Percentiles rank a stretch among this genome's conserved stretches.
Evolutionary conservation across 2,888 invertebrate species (phyloP).

Genomic region (Meiosimyza decipiens): DNA sequence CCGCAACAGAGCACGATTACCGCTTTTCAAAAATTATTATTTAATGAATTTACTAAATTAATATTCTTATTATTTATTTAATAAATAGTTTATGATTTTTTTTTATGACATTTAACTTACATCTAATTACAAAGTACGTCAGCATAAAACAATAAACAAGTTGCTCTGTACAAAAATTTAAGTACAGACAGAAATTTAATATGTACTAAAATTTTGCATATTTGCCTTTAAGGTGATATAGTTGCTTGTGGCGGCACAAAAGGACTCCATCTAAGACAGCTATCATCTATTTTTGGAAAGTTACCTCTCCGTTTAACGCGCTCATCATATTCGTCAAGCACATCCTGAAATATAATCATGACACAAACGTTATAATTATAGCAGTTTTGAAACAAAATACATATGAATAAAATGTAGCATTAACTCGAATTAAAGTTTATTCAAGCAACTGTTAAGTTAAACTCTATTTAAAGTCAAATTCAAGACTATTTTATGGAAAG

Average conservation of each 20-base stretch:
- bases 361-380: not conserved
- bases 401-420: too few species aligned
- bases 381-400: not conserved
- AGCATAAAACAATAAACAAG: not conserved
- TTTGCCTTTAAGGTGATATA: constrained; percentile 55
- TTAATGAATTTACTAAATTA: too few species aligned
- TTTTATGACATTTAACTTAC: constrained; percentile 8
- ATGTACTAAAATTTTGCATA: constrained; percentile 39
- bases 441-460: too few species aligned
- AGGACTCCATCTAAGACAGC: constrained; percentile 90
- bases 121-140: too few species aligned
- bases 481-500: too few species aligned
- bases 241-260: constrained; percentile 71
- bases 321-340: constrained; percentile 91
- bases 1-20: too few species aligned
- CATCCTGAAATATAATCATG: constrained; percentile 74
- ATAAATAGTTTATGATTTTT: not conserved
- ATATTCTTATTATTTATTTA: too few species aligned
- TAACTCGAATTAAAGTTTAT: too few species aligned
- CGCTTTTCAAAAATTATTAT: too few species aligned
- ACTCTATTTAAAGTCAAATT: too few species aligned
- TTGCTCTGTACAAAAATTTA: not conserved
- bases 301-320: constrained; percentile 82
- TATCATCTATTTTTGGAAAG: constrained; percentile 88
- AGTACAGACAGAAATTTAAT: constrained; percentile 11